Evolutionary conservation across 2,797 vertebrate species (phyloP), one percentile per base, ranked within the genome.

Genomic region (Phoxinus dragarum): DNA sequence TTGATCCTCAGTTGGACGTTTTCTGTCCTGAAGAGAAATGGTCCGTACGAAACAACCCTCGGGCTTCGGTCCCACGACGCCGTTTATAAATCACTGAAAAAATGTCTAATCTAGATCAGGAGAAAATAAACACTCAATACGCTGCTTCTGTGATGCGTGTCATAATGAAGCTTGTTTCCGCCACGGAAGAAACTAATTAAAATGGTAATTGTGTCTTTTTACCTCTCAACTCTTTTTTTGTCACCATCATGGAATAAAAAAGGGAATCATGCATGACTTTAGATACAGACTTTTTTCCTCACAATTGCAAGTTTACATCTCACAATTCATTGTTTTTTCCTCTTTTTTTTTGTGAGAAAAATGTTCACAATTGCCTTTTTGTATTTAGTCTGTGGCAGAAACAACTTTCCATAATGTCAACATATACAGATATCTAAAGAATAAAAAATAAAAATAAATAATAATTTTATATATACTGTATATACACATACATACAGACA

Each of bases 1-100:
- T 40, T 21, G 67, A 61, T 72, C 27, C 11, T 40, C 23, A 9
- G 19, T 3, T 42, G 7, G 52, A 47, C 1, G 14, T 17, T 36
- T 19, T 36, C 7, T 0, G 16, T 40, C 10, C 1, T 34, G 1
- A 36, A 73, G 27, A 61, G 27, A 73, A 49, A 36, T 17, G 1
- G 71, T 31, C 66, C 80, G 56, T 31, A 38, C 19, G 3, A 7
- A 34, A 80, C 52, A 16, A 40, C 54, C 67, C 52, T 31, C 72
- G 67, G 1, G 1, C 11, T 73, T 72, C 1, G 17, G 52, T 81
- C 36, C 52, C 68, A 67, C 4, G 40, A 7, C 23, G 78, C 6
- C 6, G 27, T 52, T 83, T 76, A 83, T 83, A 83, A 76, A 6
- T 0, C 3, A 10, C 6, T 83, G 72, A 83, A 83, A 67, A 83